Evolutionary conservation across 2,888 invertebrate genomes (phyloP).

Genomic region (Pseudolycoriella hygida): DNA sequence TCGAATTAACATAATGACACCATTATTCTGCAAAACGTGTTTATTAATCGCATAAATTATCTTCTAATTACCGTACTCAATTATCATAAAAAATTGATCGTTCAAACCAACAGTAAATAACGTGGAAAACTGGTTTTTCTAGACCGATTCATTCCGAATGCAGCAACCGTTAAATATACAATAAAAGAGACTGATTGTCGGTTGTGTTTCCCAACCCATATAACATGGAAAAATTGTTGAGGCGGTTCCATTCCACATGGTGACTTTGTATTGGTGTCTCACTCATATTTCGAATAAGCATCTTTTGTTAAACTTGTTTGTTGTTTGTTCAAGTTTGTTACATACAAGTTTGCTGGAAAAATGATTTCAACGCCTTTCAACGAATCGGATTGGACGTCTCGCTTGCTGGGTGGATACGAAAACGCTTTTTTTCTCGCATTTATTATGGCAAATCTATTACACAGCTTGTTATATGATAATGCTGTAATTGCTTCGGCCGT

Average conservation of each 20-base stretch:
- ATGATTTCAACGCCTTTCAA: not conserved
- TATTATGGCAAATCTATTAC: not conserved
- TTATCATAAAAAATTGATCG: not conserved
- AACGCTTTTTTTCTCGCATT: not conserved
- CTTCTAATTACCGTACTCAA: not conserved
- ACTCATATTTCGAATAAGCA: not conserved
- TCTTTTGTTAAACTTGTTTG: not conserved
- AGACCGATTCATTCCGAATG: not conserved
- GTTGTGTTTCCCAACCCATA: not conserved
- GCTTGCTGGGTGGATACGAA: not conserved
- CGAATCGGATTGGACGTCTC: not conserved
- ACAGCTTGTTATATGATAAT: conserved; percentile 1
- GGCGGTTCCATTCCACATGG: not conserved
- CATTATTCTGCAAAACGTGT: not conserved
- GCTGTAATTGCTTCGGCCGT: not conserved
- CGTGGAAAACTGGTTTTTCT: not conserved
- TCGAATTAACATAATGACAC: not conserved
- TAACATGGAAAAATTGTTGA: too few species aligned
- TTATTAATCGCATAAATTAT: conserved; percentile 1
- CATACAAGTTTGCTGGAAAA: not conserved
- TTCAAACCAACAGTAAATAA: not conserved
- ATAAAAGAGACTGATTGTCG: not conserved
- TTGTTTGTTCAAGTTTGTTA: not conserved
- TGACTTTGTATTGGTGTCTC: not conserved
- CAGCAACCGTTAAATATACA: not conserved